Percentiles rank a stretch among this genome's conserved stretches.
Conservation (phyloP, 2,113 vertebrate genomes). For the Apodemus sylvaticus region DNA sequence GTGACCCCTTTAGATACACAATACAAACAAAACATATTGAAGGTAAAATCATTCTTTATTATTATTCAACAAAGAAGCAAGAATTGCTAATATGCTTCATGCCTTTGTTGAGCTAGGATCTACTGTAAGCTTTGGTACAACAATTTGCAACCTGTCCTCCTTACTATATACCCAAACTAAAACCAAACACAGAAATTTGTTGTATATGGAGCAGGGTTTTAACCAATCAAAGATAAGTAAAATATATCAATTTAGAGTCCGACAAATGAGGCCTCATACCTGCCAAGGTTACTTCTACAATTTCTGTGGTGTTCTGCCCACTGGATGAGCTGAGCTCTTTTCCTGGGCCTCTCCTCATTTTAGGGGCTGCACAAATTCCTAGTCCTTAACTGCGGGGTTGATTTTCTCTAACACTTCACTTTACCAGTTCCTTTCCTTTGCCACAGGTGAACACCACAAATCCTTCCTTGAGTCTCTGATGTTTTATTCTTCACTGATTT, state of each 20-base stretch:
- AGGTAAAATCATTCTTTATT: not conserved
- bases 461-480: not conserved
- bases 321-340: not conserved
- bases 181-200: not conserved
- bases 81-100: not conserved
- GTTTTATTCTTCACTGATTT: not conserved
- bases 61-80: not conserved
- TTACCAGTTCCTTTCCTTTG: not conserved
- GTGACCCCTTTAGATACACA: not conserved
- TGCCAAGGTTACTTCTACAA: not conserved
- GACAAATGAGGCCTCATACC: too few relatives aligned
- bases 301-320: not conserved
- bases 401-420: not conserved
- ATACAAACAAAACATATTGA: not conserved
- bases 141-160: not conserved
- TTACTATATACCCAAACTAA: not conserved
- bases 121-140: not conserved
- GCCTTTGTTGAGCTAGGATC: not conserved
- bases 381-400: not conserved
- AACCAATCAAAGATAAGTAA: not conserved
- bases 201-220: not conserved
- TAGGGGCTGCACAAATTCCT: not conserved
- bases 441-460: not conserved
- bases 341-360: not conserved
- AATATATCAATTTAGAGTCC: not conserved